Conservation (phyloP, 2,113 vertebrate species). For the Sander vitreus region DNA sequence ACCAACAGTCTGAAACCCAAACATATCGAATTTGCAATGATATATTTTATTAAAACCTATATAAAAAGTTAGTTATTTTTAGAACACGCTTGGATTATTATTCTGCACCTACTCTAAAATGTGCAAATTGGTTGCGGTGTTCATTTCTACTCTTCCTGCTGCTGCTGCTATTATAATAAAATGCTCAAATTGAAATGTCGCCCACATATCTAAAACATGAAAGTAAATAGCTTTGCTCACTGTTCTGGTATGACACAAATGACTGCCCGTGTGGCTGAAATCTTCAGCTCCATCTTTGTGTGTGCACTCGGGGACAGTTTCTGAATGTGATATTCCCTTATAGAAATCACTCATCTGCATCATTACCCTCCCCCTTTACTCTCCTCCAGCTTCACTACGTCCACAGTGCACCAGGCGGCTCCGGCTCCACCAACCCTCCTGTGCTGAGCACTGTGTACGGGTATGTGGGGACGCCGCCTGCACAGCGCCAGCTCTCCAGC, state of each 20-base stretch:
- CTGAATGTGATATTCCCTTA: neutral
- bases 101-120: neutral
- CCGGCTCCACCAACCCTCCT: constrained; percentile 92
- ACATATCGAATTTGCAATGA: too few species aligned
- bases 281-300: neutral
- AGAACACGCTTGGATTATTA: neutral
- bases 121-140: neutral
- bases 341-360: neutral
- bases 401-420: constrained; percentile 93
- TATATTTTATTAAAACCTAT: too few species aligned
- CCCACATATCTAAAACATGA: too few species aligned
- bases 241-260: too few species aligned
- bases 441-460: constrained; percentile 96
- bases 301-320: neutral
- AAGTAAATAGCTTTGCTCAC: too few species aligned
- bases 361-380: neutral
- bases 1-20: neutral
- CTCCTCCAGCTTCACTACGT: constrained; percentile 93
- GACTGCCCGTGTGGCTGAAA: neutral
- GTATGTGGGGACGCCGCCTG: constrained; percentile 93
- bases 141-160: neutral
- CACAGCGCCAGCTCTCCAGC: constrained; percentile 92
- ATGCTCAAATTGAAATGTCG: too few species aligned
- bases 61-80: too few species aligned
- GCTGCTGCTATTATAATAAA: neutral